These are phyloP conservation scores for Bungarus multicinctus DNA, from an alignment of 2,113 vertebrate species.

Conservation along the genomic window DNA sequence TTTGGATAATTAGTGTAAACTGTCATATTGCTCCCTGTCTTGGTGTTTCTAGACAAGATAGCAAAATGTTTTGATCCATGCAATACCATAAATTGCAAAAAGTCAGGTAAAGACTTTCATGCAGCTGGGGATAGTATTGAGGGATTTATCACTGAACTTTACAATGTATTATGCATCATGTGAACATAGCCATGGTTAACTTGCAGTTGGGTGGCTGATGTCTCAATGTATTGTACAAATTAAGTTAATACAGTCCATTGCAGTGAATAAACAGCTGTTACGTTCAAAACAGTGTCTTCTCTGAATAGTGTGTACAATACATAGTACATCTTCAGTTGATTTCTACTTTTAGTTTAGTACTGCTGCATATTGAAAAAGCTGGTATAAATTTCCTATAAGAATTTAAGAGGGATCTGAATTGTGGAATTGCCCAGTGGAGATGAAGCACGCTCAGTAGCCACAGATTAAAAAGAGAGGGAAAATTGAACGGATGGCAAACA, in stretches of 20 bases:
- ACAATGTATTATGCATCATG: neutral
- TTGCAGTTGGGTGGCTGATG: neutral
- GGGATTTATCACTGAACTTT: neutral
- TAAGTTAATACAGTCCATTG: neutral
- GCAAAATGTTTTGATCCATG: neutral
- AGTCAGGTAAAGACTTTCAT: neutral
- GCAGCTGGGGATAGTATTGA: neutral
- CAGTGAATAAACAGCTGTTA: neutral
- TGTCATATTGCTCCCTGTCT: neutral
- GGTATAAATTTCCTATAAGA: neutral
- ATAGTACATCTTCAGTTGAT: neutral
- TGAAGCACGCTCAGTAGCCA: no score
- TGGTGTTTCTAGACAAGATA: neutral
- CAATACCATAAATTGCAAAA: neutral
- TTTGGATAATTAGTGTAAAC: neutral
- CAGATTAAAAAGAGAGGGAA: neutral
- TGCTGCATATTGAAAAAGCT: neutral
- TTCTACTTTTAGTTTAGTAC: neutral
- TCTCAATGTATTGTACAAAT: neutral
- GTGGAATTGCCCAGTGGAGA: neutral
- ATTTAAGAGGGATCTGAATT: neutral
- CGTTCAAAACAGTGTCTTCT: neutral
- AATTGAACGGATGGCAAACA: neutral
- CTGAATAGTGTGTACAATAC: neutral
- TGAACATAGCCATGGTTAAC: neutral